Evolutionary conservation across 2,797 vertebrate genomes (phyloP), one percentile per base, ranked within the genome.

Genomic region (Caiman crocodilus): DNA sequence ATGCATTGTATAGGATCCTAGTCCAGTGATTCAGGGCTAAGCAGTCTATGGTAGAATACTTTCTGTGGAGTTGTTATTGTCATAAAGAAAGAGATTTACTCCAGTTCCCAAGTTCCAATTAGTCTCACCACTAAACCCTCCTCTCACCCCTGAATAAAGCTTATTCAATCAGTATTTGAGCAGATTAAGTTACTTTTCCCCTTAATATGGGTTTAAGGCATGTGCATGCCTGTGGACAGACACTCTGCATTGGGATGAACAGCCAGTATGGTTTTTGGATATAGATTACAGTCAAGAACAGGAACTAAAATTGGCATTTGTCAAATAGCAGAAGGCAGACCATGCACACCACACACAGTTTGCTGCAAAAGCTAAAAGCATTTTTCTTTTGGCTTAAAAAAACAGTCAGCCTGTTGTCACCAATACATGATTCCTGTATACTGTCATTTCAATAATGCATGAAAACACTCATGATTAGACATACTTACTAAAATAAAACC

Each of bases 381-480:
- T 87, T 90, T 90, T 83, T 87, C 21, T 88, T 35, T 78, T 69
- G 18, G 82, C 50, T 86, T 80, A 28, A 86, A 87, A 25, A 88
- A 79, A 30, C 25, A 79, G 28, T 93, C 63, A 92, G 84, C 85
- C 23, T 84, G 7, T 76, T 95, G 67, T 86, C 78, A 85, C 32
- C 87, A 79, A 65, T 87, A 88, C 32, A 25, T 86, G 6, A 65
- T 94, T 85, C 82, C 67, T 75, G n/a, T 28, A 26, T 79, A 28
- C 4, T 82, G 75, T 69, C 60, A 75, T 92, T 91, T 92, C 84
- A 95, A 80, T 79, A 94, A 77, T 32, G 60, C 77, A 87, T 90
- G 42, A 90, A 91, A 93, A 87, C 2, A 60, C 76, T 87, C 20
- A 73, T 21, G 16, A 26, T 90, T 82, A 65, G 67, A 90, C 90